Conservation (phyloP, 37 sponge, comb jelly and placozoan species). For the Hormiphora californensis region DNA sequence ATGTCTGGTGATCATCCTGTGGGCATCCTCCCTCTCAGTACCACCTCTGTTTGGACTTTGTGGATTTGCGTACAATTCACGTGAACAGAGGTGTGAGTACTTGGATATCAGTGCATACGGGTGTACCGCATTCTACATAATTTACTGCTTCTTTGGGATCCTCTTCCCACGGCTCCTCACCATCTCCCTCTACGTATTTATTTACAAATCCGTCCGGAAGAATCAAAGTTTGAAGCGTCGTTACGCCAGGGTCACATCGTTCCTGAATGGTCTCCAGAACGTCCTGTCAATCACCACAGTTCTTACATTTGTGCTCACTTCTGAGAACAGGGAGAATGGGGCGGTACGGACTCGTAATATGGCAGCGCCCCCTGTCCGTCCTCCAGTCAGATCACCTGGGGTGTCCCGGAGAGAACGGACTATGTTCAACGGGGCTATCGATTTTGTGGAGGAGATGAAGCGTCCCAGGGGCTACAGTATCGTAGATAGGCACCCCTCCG, state of each 20-base stretch:
- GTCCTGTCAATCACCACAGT: not conserved
- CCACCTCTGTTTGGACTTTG: not conserved
- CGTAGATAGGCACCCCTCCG: constrained; percentile 14
- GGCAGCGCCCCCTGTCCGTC: not conserved
- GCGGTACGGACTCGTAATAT: not conserved
- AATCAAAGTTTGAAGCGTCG: not conserved
- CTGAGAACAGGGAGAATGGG: not conserved
- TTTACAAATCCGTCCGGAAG: not conserved
- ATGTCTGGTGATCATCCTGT: not conserved
- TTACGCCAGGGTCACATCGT: constrained; percentile 16
- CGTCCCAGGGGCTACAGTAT: not conserved
- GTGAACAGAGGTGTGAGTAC: not conserved
- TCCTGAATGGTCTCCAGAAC: constrained; percentile 13
- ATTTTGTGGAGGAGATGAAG: not conserved
- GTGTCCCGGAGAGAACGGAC: not conserved
- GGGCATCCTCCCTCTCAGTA: not conserved
- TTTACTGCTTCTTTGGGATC: constrained; percentile 11
- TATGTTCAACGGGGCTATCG: constrained; percentile 19
- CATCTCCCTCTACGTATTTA: not conserved
- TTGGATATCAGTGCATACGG: not conserved
- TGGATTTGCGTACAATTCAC: not conserved
- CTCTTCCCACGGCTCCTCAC: constrained; percentile 3
- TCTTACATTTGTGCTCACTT: not conserved
- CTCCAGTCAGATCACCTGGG: not conserved
- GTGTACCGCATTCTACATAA: not conserved